Percentiles rank a stretch among this genome's conserved stretches.
Conservation (phyloP, 92 coral and sea anemone genomes). For the Metridium senile region DNA sequence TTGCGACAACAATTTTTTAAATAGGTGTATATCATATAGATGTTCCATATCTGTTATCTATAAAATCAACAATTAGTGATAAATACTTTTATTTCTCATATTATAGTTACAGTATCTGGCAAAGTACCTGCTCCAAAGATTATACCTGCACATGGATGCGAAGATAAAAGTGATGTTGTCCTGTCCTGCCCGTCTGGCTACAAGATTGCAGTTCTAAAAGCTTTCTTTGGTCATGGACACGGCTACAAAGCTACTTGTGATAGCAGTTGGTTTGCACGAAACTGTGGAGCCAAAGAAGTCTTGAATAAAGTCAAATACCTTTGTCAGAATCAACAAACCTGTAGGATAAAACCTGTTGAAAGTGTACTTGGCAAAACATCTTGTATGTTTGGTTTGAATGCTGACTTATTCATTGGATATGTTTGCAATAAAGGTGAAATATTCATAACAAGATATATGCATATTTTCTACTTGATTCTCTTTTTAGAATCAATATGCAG, state of each 20-base stretch:
- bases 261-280: conserved; percentile 44
- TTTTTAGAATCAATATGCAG: neutral
- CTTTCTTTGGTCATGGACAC: conserved; percentile 61
- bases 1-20: too few relatives aligned
- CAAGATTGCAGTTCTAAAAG: conserved; percentile 24
- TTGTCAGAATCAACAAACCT: conserved; percentile 46
- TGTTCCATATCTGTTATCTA: too few relatives aligned
- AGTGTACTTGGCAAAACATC: conserved; percentile 54
- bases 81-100: too few relatives aligned
- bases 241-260: conserved; percentile 57
- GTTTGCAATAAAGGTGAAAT: conserved; percentile 56
- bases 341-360: conserved; percentile 37
- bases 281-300: conserved; percentile 33
- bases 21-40: too few relatives aligned
- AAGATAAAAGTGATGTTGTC: conserved; percentile 30
- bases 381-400: conserved; percentile 54
- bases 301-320: conserved; percentile 41
- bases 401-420: conserved; percentile 53
- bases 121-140: conserved; percentile 10
- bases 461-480: neutral
- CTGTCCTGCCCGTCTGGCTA: conserved; percentile 39
- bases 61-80: too few relatives aligned
- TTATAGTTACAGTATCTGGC: neutral
- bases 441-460: neutral
- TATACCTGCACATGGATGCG: conserved; percentile 37